Base-by-base conservation (phyloP, 2,888 invertebrate genomes). In the Platerodrilus igneus region DNA sequence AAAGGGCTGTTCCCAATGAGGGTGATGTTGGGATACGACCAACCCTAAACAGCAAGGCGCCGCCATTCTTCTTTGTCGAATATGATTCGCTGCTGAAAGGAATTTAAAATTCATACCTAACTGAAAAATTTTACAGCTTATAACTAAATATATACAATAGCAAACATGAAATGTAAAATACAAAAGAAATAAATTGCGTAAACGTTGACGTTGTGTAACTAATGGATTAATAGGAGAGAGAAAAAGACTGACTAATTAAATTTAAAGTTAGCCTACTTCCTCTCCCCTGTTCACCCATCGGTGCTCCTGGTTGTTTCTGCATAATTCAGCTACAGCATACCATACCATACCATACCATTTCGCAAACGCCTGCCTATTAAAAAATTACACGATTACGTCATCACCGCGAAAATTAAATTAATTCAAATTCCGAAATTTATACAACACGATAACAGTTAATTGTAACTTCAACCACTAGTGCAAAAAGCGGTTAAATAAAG, bases 201-300 rank as follows among this genome's bases (percentile, higher is more conserved):
- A 28, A 28, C 8, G 2, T n/a, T n/a, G 14, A 13, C 32, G 50
- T 35, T 37, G 50, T 23, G 25, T 33, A 50, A 40, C 54, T 49
- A 57, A 57, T 53, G 55, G 54, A 53, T 55, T 54, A 59, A 81
- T 81, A 81, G 81, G 81, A 81, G 81, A 81, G 81, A 81, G 81
- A 81, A 81, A 81, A 81, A 81, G 81, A 81, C 81, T 81, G 81
- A 81, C 81, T 81, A 64, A 58, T 61, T 54, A 56, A 68, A 54
- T 63, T 71, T 67, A 78, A 79, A 73, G 79, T 60, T 41, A 76
- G 79, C 76, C 80, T 68, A 71, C 50, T 74, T 75, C 70, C 79
- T 79, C 79, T 72, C 79, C 72, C 80, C 81, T 74, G 79, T 53
- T 56, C 53, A 48, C 56, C 55, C 55, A 56, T 54, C 54, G 49